A percentile compares a stretch with the other conserved stretches of the same genome.
Evolutionary conservation across 2,888 invertebrate genomes (phyloP).

Genomic region (Corbicula japonica): DNA sequence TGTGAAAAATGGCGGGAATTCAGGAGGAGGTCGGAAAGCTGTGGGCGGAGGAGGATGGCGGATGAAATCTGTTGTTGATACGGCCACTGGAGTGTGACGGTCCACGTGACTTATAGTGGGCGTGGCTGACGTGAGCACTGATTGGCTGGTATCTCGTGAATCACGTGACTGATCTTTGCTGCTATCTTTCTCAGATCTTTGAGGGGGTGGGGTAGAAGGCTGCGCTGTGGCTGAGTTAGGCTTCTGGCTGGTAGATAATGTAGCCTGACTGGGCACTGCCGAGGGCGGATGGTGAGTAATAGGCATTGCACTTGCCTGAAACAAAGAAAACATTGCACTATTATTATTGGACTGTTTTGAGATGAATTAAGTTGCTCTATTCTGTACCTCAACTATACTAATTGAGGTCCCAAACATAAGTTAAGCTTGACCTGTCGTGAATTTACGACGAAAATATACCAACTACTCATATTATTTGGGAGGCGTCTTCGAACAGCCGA

Average conservation of each 20-base stretch:
- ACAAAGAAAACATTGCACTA: too few relatives aligned
- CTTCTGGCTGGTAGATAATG: slow-evolving; percentile 38
- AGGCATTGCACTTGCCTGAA: slow-evolving; percentile 62
- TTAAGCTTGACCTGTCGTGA: too few relatives aligned
- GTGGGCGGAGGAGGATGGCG: slow-evolving; percentile 80
- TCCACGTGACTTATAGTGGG: slow-evolving; percentile 65
- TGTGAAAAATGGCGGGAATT: slow-evolving; percentile 85
- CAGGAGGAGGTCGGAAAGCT: slow-evolving; percentile 83
- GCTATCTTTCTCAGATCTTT: slow-evolving; percentile 30
- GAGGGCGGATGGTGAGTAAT: slow-evolving; percentile 58
- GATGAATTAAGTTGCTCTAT: too few relatives aligned
- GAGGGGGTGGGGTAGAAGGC: slow-evolving; percentile 46
- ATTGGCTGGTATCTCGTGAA: slow-evolving; percentile 46
- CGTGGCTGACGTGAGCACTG: slow-evolving; percentile 48
- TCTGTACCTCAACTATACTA: too few relatives aligned
- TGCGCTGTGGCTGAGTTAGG: slow-evolving; percentile 55
- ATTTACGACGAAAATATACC: too few relatives aligned
- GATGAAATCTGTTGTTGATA: slow-evolving; percentile 76
- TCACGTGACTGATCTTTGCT: slow-evolving; percentile 29
- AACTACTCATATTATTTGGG: too few relatives aligned
- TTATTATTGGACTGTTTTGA: too few relatives aligned
- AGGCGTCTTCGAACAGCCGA: too few relatives aligned
- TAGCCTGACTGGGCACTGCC: slow-evolving; percentile 21
- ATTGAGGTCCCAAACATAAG: too few relatives aligned
- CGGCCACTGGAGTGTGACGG: slow-evolving; percentile 66